A percentile compares a stretch with the other conserved stretches of the same genome.
phyloP scores from a whole-genome alignment of 2,888 invertebrate genomes.

The Chloroclysta siterata region DNA sequence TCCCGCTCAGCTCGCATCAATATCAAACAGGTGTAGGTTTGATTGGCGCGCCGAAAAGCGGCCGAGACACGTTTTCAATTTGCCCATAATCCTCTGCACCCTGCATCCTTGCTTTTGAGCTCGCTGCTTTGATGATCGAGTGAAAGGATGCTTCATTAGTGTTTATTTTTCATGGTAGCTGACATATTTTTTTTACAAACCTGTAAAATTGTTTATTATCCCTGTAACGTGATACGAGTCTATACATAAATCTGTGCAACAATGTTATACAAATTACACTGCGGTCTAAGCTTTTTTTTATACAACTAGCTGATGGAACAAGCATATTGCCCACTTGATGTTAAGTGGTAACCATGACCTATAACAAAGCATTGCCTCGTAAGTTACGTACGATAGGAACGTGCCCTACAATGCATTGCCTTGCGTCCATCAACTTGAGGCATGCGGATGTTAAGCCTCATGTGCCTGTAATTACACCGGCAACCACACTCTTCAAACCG shows the following conservation, averaged over 20 bases:
- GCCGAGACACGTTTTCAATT: constrained; percentile 45
- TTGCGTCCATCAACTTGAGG: too few relatives aligned
- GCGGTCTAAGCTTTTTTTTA: too few relatives aligned
- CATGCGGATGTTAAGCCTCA: too few relatives aligned
- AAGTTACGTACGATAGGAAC: too few relatives aligned
- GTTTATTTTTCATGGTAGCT: constrained; percentile 20
- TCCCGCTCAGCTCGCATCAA: constrained; percentile 9
- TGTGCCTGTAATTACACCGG: too few relatives aligned
- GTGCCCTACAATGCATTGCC: too few relatives aligned
- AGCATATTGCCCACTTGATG: too few relatives aligned
- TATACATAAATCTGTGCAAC: neutral
- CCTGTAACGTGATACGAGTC: neutral
- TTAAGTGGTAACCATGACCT: too few relatives aligned
- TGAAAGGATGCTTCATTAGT: constrained; percentile 31
- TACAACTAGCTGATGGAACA: too few relatives aligned
- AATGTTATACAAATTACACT: too few relatives aligned
- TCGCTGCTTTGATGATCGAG: constrained; percentile 25
- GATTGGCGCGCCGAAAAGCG: constrained; percentile 38
- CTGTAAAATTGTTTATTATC: neutral
- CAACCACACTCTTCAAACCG: too few relatives aligned
- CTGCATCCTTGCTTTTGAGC: constrained; percentile 37
- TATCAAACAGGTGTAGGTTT: constrained; percentile 32
- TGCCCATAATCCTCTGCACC: constrained; percentile 36
- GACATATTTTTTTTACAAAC: neutral
- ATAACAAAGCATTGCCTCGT: too few relatives aligned